Evolutionary conservation across 64 coral and sea anemone species (phyloP).

Genomic region (Stylophora pistillata): DNA sequence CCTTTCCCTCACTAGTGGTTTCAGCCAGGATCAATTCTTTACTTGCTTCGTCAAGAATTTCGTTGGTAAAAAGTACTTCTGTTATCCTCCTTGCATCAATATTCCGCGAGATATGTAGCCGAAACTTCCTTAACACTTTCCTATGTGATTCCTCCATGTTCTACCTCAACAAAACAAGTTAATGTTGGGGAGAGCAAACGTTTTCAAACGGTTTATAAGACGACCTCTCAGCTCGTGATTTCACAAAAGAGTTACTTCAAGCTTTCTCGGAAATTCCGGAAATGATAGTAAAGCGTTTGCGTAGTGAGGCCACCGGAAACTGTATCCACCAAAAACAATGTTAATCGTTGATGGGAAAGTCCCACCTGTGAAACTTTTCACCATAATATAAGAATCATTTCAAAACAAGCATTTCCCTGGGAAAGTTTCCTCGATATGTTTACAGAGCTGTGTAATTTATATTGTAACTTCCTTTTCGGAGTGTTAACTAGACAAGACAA

Average conservation of each 20-base stretch:
- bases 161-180: not conserved
- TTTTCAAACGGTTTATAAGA: not conserved
- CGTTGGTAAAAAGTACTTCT: conserved; percentile 57
- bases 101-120: not conserved
- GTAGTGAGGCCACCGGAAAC: not conserved
- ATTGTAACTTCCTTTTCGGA: too few species aligned
- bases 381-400: not conserved
- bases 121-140: not conserved
- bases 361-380: not conserved
- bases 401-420: not conserved
- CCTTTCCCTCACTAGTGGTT: conserved; percentile 27
- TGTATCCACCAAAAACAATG: not conserved
- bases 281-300: not conserved
- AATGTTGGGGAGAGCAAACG: not conserved
- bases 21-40: conserved; percentile 54
- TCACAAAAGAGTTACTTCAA: not conserved
- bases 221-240: not conserved
- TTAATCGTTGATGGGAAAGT: not conserved
- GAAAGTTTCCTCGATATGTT: not conserved
- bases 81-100: conserved; percentile 56
- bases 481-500: too few species aligned
- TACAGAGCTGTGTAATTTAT: too few species aligned
- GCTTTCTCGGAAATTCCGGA: not conserved
- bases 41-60: conserved; percentile 58
- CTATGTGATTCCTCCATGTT: conserved; percentile 5